phyloP scores from a whole-genome alignment of 1,140 invertebrate genomes.

The Drosophila quadrilineata region DNA sequence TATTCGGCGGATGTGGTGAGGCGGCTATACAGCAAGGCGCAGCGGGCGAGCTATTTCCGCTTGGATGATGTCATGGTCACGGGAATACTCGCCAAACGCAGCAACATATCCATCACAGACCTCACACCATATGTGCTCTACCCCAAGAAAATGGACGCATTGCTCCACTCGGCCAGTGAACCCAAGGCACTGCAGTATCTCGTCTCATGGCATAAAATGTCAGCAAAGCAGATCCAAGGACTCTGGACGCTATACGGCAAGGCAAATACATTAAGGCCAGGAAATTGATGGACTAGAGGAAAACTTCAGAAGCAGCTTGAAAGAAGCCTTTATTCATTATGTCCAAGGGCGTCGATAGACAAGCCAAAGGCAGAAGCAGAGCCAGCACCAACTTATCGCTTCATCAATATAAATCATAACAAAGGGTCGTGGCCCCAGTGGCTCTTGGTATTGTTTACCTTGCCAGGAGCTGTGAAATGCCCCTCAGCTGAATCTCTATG shows the following conservation, averaged over 20 bases:
- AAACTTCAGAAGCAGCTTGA: not conserved
- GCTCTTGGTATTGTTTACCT: constrained; percentile 61
- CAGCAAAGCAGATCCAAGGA: constrained; percentile 80
- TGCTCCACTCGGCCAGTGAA: constrained; percentile 42
- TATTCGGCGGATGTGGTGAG: constrained; percentile 87
- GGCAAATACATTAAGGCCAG: not conserved
- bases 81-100: constrained; percentile 85
- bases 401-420: constrained; percentile 75
- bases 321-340: constrained; percentile 29
- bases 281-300: not conserved
- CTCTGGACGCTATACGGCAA: constrained; percentile 68
- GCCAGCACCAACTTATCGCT: constrained; percentile 27
- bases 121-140: constrained; percentile 82
- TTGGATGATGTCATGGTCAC: constrained; percentile 93
- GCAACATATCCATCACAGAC: constrained; percentile 83
- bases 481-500: constrained; percentile 21
- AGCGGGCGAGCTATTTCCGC: constrained; percentile 88
- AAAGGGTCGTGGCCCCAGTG: constrained; percentile 53
- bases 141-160: constrained; percentile 30
- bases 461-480: constrained; percentile 23
- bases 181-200: constrained; percentile 78
- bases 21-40: constrained; percentile 84
- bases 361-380: constrained; percentile 7
- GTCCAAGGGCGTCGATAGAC: constrained; percentile 36
- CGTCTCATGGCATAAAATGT: constrained; percentile 83